phyloP scores from a whole-genome alignment of 2,888 invertebrate genomes.

The Pyrrhosoma nymphula region DNA sequence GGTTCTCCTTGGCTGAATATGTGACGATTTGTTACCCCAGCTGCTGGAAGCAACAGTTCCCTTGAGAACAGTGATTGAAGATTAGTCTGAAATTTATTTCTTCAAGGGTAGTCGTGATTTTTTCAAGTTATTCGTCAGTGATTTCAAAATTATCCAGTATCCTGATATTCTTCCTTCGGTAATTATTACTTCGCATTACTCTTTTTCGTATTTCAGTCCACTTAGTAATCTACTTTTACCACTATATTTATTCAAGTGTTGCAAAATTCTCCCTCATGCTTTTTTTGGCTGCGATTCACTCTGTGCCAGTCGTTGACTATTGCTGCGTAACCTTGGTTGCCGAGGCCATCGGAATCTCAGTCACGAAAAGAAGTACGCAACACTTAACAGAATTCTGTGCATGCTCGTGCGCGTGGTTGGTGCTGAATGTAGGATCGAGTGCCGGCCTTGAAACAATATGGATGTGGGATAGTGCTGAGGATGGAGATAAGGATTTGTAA shows the following conservation, averaged over 20 bases:
- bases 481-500: not conserved
- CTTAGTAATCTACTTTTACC: too few species aligned
- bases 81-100: too few species aligned
- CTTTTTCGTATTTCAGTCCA: too few species aligned
- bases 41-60: too few species aligned
- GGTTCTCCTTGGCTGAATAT: too few species aligned
- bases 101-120: too few species aligned
- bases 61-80: too few species aligned
- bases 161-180: too few species aligned
- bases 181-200: too few species aligned
- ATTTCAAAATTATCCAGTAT: too few species aligned
- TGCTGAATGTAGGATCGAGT: not conserved
- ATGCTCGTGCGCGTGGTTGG: not conserved
- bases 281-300: not conserved
- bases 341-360: not conserved
- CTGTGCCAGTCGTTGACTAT: not conserved
- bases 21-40: too few species aligned
- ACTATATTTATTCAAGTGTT: not conserved
- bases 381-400: not conserved
- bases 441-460: not conserved
- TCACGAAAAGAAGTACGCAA: slow-evolving; percentile 24
- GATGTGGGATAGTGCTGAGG: not conserved
- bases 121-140: too few species aligned
- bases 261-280: not conserved
- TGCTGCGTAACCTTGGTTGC: not conserved